Conservation (phyloP, 2,113 vertebrate species). For the Collichthys lucidus region DNA sequence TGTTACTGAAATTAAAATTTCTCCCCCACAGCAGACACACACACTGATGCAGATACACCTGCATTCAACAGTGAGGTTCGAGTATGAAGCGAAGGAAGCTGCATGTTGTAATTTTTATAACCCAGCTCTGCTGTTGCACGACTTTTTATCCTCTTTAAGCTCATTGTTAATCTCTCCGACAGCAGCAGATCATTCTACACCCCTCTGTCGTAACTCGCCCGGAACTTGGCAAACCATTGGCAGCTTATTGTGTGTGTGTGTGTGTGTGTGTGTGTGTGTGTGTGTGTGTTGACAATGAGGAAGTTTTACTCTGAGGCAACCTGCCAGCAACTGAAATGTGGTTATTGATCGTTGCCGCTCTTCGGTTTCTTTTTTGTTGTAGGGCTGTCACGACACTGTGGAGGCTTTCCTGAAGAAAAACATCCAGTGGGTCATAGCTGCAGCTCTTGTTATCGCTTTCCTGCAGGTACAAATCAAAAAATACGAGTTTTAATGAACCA, state of each 20-base stretch:
- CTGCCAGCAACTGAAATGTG: neutral
- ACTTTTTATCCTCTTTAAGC: neutral
- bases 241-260: too few relatives aligned
- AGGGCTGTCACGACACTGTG: slow-evolving; percentile 86
- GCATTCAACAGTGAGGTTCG: too few relatives aligned
- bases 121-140: neutral
- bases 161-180: neutral
- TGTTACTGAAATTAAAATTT: too few relatives aligned
- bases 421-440: slow-evolving; percentile 85
- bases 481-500: neutral
- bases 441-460: slow-evolving; percentile 89
- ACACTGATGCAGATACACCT: too few relatives aligned
- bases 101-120: neutral
- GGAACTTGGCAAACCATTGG: too few relatives aligned
- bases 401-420: slow-evolving; percentile 76
- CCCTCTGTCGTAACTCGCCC: too few relatives aligned
- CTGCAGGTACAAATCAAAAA: slow-evolving; percentile 85
- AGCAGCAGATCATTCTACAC: neutral
- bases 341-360: neutral
- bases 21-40: too few relatives aligned
- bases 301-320: neutral
- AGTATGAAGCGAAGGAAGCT: too few relatives aligned
- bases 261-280: too few relatives aligned
- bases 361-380: neutral
- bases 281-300: neutral